These are phyloP conservation scores for Microplitis manilae DNA, from an alignment of 2,888 invertebrate species.

Conservation along the genomic window DNA sequence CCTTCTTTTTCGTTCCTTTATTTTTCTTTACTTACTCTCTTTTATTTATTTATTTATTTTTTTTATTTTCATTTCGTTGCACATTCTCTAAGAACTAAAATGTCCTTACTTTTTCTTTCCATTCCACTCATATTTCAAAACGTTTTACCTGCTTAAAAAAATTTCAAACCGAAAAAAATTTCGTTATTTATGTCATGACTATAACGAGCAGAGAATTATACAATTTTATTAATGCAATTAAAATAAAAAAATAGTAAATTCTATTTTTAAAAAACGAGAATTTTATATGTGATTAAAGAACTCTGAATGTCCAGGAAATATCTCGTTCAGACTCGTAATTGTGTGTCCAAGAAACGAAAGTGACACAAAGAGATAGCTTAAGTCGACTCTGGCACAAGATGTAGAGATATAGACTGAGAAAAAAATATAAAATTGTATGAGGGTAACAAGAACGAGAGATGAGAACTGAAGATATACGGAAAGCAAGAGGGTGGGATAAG, in stretches of 20 bases:
- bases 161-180: background rate
- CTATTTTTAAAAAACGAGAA: background rate
- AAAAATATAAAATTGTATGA: background rate
- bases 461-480: constrained; percentile 39
- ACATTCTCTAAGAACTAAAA: constrained; percentile 9
- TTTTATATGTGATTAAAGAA: background rate
- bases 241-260: too few species aligned
- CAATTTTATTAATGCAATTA: too few species aligned
- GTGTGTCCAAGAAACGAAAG: constrained; percentile 50
- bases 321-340: constrained; percentile 53
- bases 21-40: constrained; percentile 4
- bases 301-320: constrained; percentile 2
- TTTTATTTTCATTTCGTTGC: constrained; percentile 26
- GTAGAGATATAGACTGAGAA: constrained; percentile 14
- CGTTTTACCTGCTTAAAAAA: constrained; percentile 4
- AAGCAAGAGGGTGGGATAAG: constrained; percentile 38
- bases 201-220: too few species aligned
- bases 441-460: constrained; percentile 31
- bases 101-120: background rate
- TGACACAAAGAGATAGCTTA: constrained; percentile 30
- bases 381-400: constrained; percentile 10
- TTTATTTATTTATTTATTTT: background rate
- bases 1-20: constrained; percentile 6
- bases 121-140: background rate
- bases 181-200: too few species aligned